Base-by-base conservation (phyloP, 2,888 invertebrate species). In the Papilio gigon region DNA sequence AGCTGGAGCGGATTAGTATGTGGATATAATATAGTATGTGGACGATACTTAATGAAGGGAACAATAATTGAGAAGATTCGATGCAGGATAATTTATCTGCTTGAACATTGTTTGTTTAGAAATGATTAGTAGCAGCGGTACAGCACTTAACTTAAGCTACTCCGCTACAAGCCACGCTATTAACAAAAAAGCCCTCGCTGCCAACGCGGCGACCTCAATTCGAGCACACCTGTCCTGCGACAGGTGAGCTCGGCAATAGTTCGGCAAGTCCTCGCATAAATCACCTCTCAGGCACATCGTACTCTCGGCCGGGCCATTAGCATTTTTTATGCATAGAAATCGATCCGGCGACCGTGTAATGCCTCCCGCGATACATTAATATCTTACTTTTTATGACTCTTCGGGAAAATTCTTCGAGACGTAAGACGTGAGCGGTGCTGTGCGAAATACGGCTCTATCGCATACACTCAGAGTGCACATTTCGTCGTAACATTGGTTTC, bases 321-420 rank as follows among this genome's bases (percentile, higher is more conserved):
- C 91, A 91, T 92, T 91, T 90, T 91, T 92, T 92, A 92, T 92
- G 91, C 90, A 92, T 90, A 91, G 86, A 83, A 91, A 92, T 92
- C 92, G 92, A 92, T 91, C 92, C 90, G 74, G 75, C 81, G 80
- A 85, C 87, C 84, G 87, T 86, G 89, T 91, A 91, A 92, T 90
- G 92, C 91, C 90, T 91, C 91, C 91, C 91, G 86, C 89, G 91
- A 92, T 92, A 92, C 92, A 92, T 92, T 92, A 91, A 92, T 92
- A 92, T 91, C 91, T 91, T 89, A 91, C 90, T 92, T 92, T 92
- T 92, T 92, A 92, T 90, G 91, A 91, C 89, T 92, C 88, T 89
- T 89, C 86, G 84, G 86, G 84, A 91, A 89, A 88, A 89, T 87
- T 88, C 81, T 85, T 84, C 71, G 71, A 65, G 74, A 70, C 79